Evolutionary conservation across 2,888 invertebrate genomes (phyloP).

Genomic region (Megalurothrips usitatus): DNA sequence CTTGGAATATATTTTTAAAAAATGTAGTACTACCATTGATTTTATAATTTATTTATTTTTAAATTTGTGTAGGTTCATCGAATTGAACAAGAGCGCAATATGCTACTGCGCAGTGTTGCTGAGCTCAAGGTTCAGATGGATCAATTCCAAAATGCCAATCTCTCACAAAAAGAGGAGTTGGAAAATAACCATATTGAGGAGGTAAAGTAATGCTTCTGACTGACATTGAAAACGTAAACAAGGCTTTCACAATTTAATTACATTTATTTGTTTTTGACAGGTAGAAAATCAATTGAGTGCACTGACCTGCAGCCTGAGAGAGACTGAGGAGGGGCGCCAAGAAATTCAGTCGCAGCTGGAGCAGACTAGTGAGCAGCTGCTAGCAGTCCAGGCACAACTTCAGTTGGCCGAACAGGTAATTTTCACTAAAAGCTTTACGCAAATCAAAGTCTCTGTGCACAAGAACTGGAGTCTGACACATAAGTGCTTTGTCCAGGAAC

Average conservation of each 20-base stretch:
- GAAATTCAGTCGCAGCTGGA: conserved; percentile 36
- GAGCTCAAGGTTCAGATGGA: neutral
- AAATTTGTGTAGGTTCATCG: neutral
- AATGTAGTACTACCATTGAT: no score
- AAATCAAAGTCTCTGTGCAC: neutral
- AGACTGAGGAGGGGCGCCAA: conserved; percentile 39
- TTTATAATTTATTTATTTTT: neutral
- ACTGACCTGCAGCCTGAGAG: conserved; percentile 44
- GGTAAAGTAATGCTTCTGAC: neutral
- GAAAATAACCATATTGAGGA: neutral
- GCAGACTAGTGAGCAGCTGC: conserved; percentile 42
- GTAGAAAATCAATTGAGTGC: conserved; percentile 35
- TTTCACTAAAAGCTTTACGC: conserved; percentile 42
- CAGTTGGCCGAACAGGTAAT: conserved; percentile 50
- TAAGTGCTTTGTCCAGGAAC: conserved; percentile 45
- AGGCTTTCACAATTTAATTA: neutral
- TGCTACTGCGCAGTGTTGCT: neutral
- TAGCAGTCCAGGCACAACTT: conserved; percentile 49
- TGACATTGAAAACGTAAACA: neutral
- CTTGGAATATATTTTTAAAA: no score
- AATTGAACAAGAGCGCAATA: neutral
- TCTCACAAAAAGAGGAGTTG: neutral
- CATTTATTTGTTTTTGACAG: neutral
- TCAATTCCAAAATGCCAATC: neutral
- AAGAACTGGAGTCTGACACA: neutral